Base-by-base conservation (phyloP, 2,888 invertebrate species). In the Lumbricus terrestris region DNA sequence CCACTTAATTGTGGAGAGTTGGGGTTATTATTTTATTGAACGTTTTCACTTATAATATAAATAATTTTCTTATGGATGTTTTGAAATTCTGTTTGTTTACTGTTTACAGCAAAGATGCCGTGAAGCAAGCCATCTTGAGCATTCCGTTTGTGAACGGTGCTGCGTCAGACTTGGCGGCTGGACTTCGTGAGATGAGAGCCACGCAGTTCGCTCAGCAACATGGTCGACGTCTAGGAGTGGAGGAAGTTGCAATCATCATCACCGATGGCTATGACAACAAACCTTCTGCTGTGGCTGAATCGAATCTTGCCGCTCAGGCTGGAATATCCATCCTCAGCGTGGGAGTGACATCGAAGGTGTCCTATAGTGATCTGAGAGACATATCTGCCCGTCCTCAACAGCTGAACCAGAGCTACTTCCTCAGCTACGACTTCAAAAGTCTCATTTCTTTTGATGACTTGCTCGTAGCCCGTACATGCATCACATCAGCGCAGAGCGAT, bases 211-310 rank as follows among this genome's bases (percentile, higher is more conserved):
- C 38, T 5, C 33, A 37, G 8, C n/a, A 35, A 35, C 90, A 69
- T 47, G 91, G 91, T 20, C 90, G 83, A 34, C 42, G 91, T 33
- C 20, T 34, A 4, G 89, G 82, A 18, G 91, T 90, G 23, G 90
- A 88, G 29, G 90, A 90, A 35, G 42, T 91, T 82, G 82, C 83
- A 18, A 89, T 91, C 37, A 40, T 91, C 34, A n/a, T 91, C 33
- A 69, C 90, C n/a, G n/a, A n/a, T n/a, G n/a, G n/a, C n/a, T n/a
- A n/a, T n/a, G n/a, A n/a, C n/a, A n/a, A n/a, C n/a, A n/a, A n/a
- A n/a, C n/a, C n/a, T n/a, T n/a, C n/a, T n/a, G n/a, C n/a, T n/a
- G n/a, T n/a, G n/a, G n/a, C n/a, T n/a, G n/a, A n/a, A n/a, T n/a
- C n/a, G n/a, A n/a, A n/a, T n/a, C n/a, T n/a, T n/a, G n/a, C n/a